Evolutionary conservation across 2,888 invertebrate species (phyloP).

Genomic region (Aleiodes testaceus): DNA sequence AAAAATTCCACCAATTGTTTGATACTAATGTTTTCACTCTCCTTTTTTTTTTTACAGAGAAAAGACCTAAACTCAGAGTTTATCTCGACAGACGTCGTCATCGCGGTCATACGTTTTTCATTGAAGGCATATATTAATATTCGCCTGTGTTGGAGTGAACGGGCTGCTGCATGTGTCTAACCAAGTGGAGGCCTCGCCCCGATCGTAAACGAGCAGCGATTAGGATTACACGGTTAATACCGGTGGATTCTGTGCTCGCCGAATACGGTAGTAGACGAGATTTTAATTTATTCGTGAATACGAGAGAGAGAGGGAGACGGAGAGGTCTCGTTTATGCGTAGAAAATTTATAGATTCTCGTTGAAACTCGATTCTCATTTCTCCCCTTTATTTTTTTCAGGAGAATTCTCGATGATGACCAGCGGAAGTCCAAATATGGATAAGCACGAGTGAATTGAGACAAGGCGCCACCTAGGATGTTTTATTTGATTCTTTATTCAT

Average conservation of each 20-base stretch:
- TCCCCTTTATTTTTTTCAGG: too few relatives aligned
- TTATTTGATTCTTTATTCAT: conserved; percentile 16
- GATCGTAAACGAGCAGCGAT: conserved; percentile 46
- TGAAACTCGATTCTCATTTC: conserved; percentile 2
- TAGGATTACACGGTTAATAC: conserved; percentile 49
- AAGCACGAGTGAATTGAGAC: conserved; percentile 25
- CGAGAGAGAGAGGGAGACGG: conserved; percentile 36
- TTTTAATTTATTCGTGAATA: conserved; percentile 39
- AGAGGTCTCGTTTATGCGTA: conserved; percentile 34
- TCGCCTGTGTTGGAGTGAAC: conserved; percentile 36
- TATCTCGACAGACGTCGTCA: conserved; percentile 22
- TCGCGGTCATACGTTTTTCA: conserved; percentile 22
- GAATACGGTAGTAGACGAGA: conserved; percentile 62
- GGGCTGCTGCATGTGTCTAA: conserved; percentile 23
- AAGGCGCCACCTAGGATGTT: conserved; percentile 30
- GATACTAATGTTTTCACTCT: too few relatives aligned
- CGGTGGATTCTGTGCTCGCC: conserved; percentile 51
- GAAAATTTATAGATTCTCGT: conserved; percentile 38
- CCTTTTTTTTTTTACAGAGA: too few relatives aligned
- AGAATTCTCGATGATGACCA: conserved; percentile 37
- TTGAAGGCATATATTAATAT: conserved; percentile 24
- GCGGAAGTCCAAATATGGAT: conserved; percentile 46
- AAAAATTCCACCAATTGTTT: too few relatives aligned
- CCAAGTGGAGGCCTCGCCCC: conserved; percentile 43
- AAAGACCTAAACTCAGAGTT: conserved; percentile 15